Base-by-base conservation (phyloP, 2,888 invertebrate genomes). In the Drosophila picticornis region DNA sequence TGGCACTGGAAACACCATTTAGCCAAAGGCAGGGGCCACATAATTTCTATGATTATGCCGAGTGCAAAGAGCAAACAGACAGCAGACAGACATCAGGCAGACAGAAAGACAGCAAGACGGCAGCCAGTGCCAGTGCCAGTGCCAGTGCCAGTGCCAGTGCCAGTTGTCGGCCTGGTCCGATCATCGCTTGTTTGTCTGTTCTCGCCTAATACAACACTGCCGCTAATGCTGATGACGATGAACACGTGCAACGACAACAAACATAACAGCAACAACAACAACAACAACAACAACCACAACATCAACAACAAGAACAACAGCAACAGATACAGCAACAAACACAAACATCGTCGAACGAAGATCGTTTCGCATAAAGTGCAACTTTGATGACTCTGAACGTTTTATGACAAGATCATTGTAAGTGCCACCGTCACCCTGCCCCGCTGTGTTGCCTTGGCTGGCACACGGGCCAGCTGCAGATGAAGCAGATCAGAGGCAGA, bases 281-380 rank as follows among this genome's bases (percentile, higher is more conserved):
- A 43, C 46, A 36, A 53, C 16, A 66, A 50, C 56, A 51, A 55
- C 50, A 50, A n/a, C 29, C 22, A 32, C 9, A 53, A 9, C 13
- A 43, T n/a, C 34, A 66, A 52, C 50, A 60, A 51, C 52, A 52
- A 40, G 25, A 62, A 64, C 55, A 68, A 27, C 10, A 58, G 52
- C 55, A 72, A 53, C 43, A 48, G 63, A 46, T 64, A 62, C 57
- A 43, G 56, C 46, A 51, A 55, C 34, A 38, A 52, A 57, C 25
- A 63, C 59, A 55, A 71, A 38, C 59, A 61, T 71, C 40, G 62
- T 72, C 46, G 63, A 61, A 50, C 73, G 56, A 46, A 65, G 81
- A 89, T 83, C 80, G 73, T 87, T 87, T 87, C 87, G 89, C 89
- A 87, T 87, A 89, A 88, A 87, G 90, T 87, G 89, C 85, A 89